phyloP scores from a whole-genome alignment of 2,888 invertebrate species.

The Volucella inanis region DNA sequence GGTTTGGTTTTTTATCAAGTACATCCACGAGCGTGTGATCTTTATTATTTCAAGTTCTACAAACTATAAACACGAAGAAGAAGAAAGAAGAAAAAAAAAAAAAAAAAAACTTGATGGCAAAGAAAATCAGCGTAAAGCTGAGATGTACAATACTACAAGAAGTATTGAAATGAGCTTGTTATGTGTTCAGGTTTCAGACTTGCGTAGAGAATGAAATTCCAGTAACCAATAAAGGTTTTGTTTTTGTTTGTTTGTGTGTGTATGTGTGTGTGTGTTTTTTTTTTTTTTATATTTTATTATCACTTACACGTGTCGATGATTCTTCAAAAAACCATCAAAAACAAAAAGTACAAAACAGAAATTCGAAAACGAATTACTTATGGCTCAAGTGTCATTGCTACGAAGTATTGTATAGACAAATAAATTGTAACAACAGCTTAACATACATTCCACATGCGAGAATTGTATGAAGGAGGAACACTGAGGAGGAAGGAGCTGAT shows the following conservation, averaged over 20 bases:
- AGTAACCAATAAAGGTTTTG: constrained; percentile 4
- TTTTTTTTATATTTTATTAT: constrained; percentile 2
- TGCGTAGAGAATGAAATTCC: constrained; percentile 31
- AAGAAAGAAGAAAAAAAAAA: too few relatives aligned
- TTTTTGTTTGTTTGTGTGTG: too few relatives aligned
- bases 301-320: constrained; percentile 63
- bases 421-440: not conserved
- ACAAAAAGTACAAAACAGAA: constrained; percentile 3
- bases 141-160: too few relatives aligned
- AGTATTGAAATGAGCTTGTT: not conserved
- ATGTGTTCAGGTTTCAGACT: constrained; percentile 1
- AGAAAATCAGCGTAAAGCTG: too few relatives aligned
- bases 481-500: too few relatives aligned
- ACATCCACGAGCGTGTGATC: constrained; percentile 48
- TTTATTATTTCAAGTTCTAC: constrained; percentile 21
- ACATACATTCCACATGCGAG: constrained; percentile 22
- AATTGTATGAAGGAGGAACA: not conserved
- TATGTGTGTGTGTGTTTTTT: not conserved
- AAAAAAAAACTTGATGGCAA: too few relatives aligned
- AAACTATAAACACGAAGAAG: not conserved
- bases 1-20: constrained; percentile 35
- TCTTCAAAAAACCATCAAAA: constrained; percentile 31
- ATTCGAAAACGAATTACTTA: constrained; percentile 28
- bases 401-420: constrained; percentile 7
- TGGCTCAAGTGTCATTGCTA: constrained; percentile 46